Evolutionary conservation across 2,888 invertebrate genomes (phyloP), one percentile per base, ranked within the genome.

Genomic region (Lithophane semibrunnea): DNA sequence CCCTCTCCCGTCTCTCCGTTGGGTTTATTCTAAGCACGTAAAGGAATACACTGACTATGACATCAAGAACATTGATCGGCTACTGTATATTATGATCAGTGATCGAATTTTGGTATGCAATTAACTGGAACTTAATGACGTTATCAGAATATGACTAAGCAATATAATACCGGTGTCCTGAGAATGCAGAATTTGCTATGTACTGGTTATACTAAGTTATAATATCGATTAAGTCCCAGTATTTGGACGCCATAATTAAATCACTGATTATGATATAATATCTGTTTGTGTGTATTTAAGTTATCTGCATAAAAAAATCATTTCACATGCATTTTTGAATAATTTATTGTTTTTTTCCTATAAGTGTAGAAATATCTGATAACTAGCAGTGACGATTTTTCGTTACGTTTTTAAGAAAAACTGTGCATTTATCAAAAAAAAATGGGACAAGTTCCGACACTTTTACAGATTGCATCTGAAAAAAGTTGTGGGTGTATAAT

Each of bases 1-100:
- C 95, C n/a, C 93, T 90, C 44, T 95, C 95, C 76, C 92, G 88
- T 86, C 93, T 92, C 73, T 95, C 95, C 80, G 92, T 86, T 21
- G 94, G 91, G 69, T 88, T 94, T 84, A 93, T 91, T 91, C 95
- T 95, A 89, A 70, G 75, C 60, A 85, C 65, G 68, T 47, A 79
- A 78, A 84, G n/a, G 70, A 71, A 70, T 52, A 80, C 69, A 75
- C 54, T 80, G 44, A 69, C 29, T 29, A 82, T 71, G 54, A 77
- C 47, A 74, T 78, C 21, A 10, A 74, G n/a, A 60, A 73, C 2
- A 44, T 66, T 18, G 7, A 71, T 21, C 10, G 12, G 21, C 54
- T 65, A 60, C 29, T 56, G 44, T 42, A 65, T 69, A 47, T 49
- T 76, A 16, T 68, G 29, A 68, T 56, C 29, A 37, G 37, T n/a